Base-by-base conservation (phyloP, 2,888 invertebrate genomes). In the Lydus trimaculatus region DNA sequence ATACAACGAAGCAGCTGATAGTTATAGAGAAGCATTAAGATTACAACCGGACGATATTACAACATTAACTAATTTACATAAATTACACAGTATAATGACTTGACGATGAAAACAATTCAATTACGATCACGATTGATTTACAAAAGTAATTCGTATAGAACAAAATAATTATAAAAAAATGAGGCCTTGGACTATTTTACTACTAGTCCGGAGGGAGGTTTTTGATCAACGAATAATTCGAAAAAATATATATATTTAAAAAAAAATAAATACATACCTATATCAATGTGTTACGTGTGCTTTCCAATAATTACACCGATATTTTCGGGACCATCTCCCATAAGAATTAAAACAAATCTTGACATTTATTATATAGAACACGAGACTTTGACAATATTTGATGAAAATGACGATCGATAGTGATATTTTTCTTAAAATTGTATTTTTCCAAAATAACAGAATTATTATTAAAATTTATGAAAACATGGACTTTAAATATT, bases 1-100 rank as follows among this genome's bases (percentile, higher is more conserved):
- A 85, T 93, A 95, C 78, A 87, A 89, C 31, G 94, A 96, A 74
- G 98, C 98, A 0, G 95, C 96, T 59, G 88, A 90, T 17, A 93
- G 95, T 69, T 98, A 98, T 85, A 88, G 92, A 76, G 91, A 92
- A 81, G 97, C 98, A 0, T 87, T 98, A 67, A 89, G 92, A 80
- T 87, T 98, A 66, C 93, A 95, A 81, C 98, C 98, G 0, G 92
- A 93, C 73, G 97, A 98, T 84, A 90, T 91, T 69, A 94, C 96
- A 69, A 97, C 97, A 52, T 87, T 94, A 81, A 93, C 93, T 70
- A 98, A 98, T 87, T 89, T 98, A 68, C 92, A 94, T 83, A 94
- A 94, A 86, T 83, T 91, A 79, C 87, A 87, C 73, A 85, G 86
- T 66, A 85, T 88, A 71, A 86, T 88, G 88, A 84, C 90, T 87